A percentile compares a stretch with the other conserved stretches of the same genome.
These are phyloP conservation scores for Drosophila paranaensis DNA, from an alignment of 2,888 invertebrate species.

Conservation along the genomic window DNA sequence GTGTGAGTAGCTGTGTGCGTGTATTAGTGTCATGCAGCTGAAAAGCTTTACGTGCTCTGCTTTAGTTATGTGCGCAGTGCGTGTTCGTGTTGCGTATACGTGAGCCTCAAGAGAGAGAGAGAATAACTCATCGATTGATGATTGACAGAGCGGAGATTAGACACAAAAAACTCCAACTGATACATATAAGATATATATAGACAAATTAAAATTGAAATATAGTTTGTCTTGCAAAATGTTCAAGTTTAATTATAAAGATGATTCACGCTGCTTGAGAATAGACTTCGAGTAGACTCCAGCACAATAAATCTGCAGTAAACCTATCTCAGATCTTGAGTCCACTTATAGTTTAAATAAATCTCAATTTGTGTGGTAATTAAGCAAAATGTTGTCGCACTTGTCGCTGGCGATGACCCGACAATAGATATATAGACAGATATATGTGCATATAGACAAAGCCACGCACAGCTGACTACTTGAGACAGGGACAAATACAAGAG, in stretches of 20 bases:
- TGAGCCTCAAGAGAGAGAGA: neutral
- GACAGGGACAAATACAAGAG: neutral
- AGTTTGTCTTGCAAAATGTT: neutral
- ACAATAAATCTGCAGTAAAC: constrained; percentile 1
- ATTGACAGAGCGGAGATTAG: neutral
- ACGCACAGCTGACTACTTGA: constrained; percentile 19
- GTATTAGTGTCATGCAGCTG: constrained; percentile 5
- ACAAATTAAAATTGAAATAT: neutral
- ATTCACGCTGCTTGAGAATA: neutral
- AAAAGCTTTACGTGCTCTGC: neutral
- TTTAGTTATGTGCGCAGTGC: neutral
- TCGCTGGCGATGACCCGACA: constrained; percentile 22
- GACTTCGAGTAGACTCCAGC: neutral
- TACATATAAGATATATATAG: neutral
- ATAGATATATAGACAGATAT: neutral
- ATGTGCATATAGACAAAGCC: neutral
- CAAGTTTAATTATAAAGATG: neutral
- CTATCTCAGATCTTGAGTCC: constrained; percentile 13
- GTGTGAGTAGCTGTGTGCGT: neutral
- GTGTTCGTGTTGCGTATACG: neutral
- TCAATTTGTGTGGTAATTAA: constrained; percentile 40
- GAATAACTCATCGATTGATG: neutral
- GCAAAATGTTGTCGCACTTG: constrained; percentile 14
- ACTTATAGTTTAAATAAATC: constrained; percentile 42
- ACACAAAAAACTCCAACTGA: neutral